phyloP scores from a whole-genome alignment of 2,888 invertebrate species.

The Drosophila multiciliata region DNA sequence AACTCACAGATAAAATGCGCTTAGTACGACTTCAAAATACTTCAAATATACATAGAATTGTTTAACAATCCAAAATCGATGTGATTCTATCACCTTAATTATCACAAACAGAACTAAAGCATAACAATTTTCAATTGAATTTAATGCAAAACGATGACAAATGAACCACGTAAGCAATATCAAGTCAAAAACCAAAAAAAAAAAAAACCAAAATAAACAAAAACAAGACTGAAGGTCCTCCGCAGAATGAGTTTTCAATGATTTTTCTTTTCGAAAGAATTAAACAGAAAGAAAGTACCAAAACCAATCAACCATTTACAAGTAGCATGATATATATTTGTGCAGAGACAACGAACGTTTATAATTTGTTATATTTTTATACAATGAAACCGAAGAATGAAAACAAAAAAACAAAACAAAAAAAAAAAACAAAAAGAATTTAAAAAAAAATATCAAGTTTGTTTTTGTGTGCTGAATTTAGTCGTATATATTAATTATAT shows the following conservation, averaged over 20 bases:
- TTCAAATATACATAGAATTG: conserved; percentile 46
- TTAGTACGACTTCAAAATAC: conserved; percentile 23
- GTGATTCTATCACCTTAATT: conserved; percentile 30
- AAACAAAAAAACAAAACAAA: conserved; percentile 18
- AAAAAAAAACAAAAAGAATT: conserved; percentile 16
- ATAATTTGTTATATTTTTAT: conserved; percentile 79
- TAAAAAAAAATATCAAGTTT: conserved; percentile 35
- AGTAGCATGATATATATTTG: conserved; percentile 40
- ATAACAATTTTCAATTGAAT: conserved; percentile 34
- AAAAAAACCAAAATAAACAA: conserved; percentile 11
- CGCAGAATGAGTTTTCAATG: conserved; percentile 73
- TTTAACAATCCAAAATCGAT: conserved; percentile 41
- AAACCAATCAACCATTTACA: conserved; percentile 55
- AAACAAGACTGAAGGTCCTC: conserved; percentile 78
- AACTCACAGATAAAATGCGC: conserved; percentile 25
- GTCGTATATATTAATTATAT: conserved; percentile 27
- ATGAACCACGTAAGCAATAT: conserved; percentile 64
- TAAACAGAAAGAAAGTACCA: conserved; percentile 13
- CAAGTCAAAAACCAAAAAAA: conserved; percentile 24
- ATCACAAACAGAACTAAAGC: conserved; percentile 26
- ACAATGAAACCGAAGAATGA: conserved; percentile 41
- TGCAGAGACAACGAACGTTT: conserved; percentile 73
- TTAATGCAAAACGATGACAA: conserved; percentile 28
- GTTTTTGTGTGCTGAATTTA: conserved; percentile 61
- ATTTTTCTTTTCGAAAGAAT: conserved; percentile 50